These are phyloP conservation scores for Danaus chrysippus DNA, from an alignment of 2,888 invertebrate genomes.

Conservation along the genomic window DNA sequence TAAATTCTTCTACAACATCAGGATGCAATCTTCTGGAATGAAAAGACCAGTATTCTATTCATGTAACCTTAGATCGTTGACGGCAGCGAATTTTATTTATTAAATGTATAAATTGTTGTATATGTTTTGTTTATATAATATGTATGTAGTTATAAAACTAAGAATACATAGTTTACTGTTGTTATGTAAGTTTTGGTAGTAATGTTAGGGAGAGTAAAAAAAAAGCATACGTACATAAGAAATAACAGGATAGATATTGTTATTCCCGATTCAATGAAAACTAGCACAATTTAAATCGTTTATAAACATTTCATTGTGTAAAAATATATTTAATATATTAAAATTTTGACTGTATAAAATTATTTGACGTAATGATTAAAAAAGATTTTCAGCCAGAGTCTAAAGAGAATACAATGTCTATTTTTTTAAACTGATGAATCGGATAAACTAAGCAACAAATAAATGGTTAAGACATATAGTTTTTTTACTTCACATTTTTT, in stretches of 20 bases:
- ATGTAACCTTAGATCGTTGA: background rate
- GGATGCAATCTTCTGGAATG: conserved; percentile 56
- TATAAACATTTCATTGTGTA: background rate
- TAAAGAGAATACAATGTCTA: background rate
- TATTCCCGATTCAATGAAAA: background rate
- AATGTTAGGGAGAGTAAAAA: background rate
- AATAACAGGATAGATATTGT: background rate
- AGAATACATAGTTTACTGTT: too few species aligned
- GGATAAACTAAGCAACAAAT: background rate
- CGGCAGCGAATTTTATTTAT: background rate
- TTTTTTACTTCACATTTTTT: too few species aligned
- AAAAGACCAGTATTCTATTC: conserved; percentile 51
- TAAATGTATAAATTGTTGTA: background rate
- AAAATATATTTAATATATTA: background rate
- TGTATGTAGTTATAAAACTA: too few species aligned
- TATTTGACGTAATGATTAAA: background rate
- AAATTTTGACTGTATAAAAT: conserved; percentile 1
- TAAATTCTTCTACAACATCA: conserved; percentile 23
- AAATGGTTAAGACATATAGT: too few species aligned
- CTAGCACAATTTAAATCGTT: conserved; percentile 3
- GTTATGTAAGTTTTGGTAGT: too few species aligned
- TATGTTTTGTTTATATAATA: too few species aligned
- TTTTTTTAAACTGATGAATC: background rate
- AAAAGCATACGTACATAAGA: background rate
- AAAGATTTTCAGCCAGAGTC: conserved; percentile 3